Evolutionary conservation across 1,140 invertebrate species (phyloP).

Genomic region (Drosophila ercepeae): DNA sequence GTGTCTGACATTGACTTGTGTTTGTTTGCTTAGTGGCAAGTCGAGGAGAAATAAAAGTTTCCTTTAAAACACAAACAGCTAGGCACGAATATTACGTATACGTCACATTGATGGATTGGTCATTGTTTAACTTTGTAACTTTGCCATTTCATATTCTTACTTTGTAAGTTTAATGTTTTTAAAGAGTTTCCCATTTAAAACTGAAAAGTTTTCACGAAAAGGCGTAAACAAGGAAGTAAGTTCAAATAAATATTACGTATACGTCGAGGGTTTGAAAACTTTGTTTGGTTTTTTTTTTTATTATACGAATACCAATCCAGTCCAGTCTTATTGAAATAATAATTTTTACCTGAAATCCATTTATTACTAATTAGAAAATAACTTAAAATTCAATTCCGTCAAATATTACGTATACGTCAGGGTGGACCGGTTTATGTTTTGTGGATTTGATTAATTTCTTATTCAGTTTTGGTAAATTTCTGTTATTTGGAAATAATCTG

Average conservation of each 20-base stretch:
- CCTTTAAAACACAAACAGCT: conserved; percentile 44
- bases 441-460: too few relatives aligned
- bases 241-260: background rate
- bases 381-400: too few relatives aligned
- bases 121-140: conserved; percentile 3
- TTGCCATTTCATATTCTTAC: background rate
- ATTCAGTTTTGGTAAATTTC: too few relatives aligned
- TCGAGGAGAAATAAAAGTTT: conserved; percentile 30
- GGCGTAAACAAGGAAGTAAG: background rate
- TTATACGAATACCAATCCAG: too few relatives aligned
- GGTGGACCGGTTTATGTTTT: too few relatives aligned
- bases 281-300: too few relatives aligned
- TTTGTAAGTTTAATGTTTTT: background rate
- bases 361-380: too few relatives aligned
- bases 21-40: conserved; percentile 53
- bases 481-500: too few relatives aligned
- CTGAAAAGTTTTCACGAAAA: background rate
- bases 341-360: too few relatives aligned
- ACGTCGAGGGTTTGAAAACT: background rate
- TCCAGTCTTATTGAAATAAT: too few relatives aligned
- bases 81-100: conserved; percentile 25
- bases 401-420: too few relatives aligned
- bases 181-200: background rate
- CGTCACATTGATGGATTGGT: background rate
- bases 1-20: conserved; percentile 71